These are phyloP conservation scores for Cercopithecus petaurista DNA, from an alignment of 2,797 vertebrate genomes.

Conservation along the genomic window DNA sequence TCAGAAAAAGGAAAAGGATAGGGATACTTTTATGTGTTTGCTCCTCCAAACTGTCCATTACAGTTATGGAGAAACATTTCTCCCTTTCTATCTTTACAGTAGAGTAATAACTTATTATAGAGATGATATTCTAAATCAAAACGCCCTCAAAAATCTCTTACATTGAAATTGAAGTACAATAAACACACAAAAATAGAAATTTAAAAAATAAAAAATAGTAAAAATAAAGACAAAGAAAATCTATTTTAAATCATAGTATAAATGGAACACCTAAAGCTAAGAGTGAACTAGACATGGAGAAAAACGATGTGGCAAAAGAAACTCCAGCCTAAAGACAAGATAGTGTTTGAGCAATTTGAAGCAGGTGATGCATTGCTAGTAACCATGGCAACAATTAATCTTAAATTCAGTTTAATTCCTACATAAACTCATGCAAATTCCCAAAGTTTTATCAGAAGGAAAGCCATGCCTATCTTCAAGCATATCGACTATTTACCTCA, in stretches of 20 bases:
- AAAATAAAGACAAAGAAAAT: not conserved
- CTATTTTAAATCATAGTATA: not conserved
- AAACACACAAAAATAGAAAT: not conserved
- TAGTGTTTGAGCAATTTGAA: not conserved
- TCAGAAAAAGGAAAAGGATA: not conserved
- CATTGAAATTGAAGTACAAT: not conserved
- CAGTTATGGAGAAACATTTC: not conserved
- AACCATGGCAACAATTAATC: conserved; percentile 9
- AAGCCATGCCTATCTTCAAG: not conserved
- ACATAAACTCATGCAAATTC: not conserved
- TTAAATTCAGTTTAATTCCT: not conserved
- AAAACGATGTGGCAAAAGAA: not conserved
- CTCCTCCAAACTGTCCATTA: not conserved
- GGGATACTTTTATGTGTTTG: not conserved
- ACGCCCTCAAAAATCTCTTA: not conserved
- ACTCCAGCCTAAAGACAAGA: not conserved
- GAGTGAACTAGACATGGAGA: not conserved
- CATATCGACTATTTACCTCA: not conserved
- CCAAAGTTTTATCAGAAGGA: not conserved
- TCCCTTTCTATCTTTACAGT: not conserved
- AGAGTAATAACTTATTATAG: not conserved
- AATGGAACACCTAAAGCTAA: not conserved
- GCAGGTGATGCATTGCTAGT: not conserved
- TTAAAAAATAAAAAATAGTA: not conserved
- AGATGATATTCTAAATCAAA: not conserved